Base-by-base conservation (phyloP, 1,140 invertebrate genomes). In the Sarcophaga peregrina region DNA sequence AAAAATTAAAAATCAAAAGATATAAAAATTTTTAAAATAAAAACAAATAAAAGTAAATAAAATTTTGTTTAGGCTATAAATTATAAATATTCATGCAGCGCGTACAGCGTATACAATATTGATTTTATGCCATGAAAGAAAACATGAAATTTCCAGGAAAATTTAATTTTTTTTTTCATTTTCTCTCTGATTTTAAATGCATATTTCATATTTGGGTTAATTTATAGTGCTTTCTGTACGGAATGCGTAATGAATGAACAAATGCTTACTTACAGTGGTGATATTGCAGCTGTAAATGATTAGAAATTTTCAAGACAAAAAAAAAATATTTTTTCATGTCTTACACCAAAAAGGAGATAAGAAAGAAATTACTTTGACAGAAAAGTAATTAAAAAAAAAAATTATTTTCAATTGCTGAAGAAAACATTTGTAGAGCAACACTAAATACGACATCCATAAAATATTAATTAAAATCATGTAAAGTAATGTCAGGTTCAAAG, bases 401-500 rank as follows among this genome's bases (percentile, higher is more conserved):
- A 9, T 52, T 52, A n/a, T n/a, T n/a, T n/a, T n/a, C n/a, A n/a
- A n/a, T n/a, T n/a, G n/a, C n/a, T 52, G 50, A 52, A 52, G 50
- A 68, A 68, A 68, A 68, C 62, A 68, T 68, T n/a, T 68, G 62
- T 68, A 20, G 62, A 6, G 17, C 11, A 17, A 8, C 7, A 25
- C 17, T 8, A 68, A 52, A 52, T 20, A 68, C 17, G 37, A 13
- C 37, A 47, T 68, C n/a, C 20, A 68, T 68, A 68, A 62, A 62
- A 76, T 76, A 47, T 46, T 45, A 46, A 75, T 75, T 48, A 78
- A 78, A 50, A 47, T 78, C 75, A 78, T 47, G 37, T 6, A 17
- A 11, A 13, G 17, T n/a, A 47, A 47, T 78, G 75, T 78, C 75
- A 78, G 50, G 75, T 78, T 78, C 75, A 78, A 78, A 78, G 75